Base-by-base conservation (phyloP, 2,113 vertebrate species). In the Coregonus clupeaformis region DNA sequence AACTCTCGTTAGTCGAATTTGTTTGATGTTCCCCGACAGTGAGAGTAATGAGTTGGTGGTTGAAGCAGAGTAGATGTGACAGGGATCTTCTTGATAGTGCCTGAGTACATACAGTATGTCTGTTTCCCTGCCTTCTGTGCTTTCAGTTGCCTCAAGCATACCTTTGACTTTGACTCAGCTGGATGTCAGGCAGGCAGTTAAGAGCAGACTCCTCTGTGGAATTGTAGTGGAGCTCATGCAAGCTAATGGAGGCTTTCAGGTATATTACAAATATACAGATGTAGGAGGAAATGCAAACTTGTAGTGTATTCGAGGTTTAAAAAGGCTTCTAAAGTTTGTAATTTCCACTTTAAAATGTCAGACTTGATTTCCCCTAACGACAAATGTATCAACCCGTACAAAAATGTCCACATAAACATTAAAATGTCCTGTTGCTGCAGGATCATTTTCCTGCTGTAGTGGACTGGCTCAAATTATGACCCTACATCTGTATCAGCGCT, bases 1-100 rank as follows among this genome's bases (percentile, higher is more conserved):
- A 90, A 83, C 84, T 82, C 79, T 85, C 71, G 72, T 88, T 84
- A 85, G 86, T 69, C 62, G 80, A 84, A 83, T 87, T 85, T 77
- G 75, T 68, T 79, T 65, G 42, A 74, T 77, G 86, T 84, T 87
- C 84, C 84, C 62, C 62, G 5, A 65, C 63, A 29, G 47, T 36
- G n/a, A 74, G 36, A 42, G 75, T 42, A 42, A 42, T 11, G 36
- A 69, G 78, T 80, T 77, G 71, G 82, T 85, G 79, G 80, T 80
- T 78, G 69, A 69, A 82, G 76, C 77, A 75, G 57, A 73, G 75
- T 71, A 81, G 11, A 76, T 78, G 73, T 68, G 67, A 47, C 32
- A 68, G 36, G 49, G 73, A 72, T 67, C n/a, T 14, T 86, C 82
- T 89, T 74, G 85, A 88, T 84, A 75, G 67, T 76, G 83, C 85